Evolutionary conservation across 1,140 invertebrate genomes (phyloP).

Genomic region (Conus betulinus): DNA sequence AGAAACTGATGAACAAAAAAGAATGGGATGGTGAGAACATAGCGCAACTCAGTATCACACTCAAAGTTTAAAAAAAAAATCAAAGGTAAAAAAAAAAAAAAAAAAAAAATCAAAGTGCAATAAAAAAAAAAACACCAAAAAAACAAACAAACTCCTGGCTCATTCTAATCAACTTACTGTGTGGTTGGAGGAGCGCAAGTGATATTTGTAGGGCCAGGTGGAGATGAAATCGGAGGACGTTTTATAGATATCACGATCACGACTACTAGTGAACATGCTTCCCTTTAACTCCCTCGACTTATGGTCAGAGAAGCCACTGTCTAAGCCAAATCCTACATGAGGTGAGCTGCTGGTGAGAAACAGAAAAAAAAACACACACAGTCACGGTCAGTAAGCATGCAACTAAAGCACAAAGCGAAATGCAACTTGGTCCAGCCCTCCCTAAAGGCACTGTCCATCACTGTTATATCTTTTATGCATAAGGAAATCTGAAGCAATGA

Average conservation of each 20-base stretch:
- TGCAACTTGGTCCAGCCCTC: too few species aligned
- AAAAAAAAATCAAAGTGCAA: neutral
- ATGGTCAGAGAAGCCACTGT: conserved; percentile 44
- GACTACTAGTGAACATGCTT: conserved; percentile 48
- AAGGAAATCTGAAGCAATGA: neutral
- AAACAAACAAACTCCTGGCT: neutral
- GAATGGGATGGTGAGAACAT: neutral
- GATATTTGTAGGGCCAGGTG: conserved; percentile 61
- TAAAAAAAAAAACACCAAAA: neutral
- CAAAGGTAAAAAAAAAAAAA: neutral
- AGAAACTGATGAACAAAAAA: neutral
- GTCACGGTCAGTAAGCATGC: neutral
- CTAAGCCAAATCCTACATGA: conserved; percentile 39
- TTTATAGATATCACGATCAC: conserved; percentile 41
- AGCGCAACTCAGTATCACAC: neutral
- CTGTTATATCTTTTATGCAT: neutral
- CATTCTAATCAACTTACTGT: conserved; percentile 49
- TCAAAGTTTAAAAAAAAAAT: neutral
- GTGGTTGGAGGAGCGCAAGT: conserved; percentile 49
- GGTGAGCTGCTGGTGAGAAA: conserved; percentile 30
- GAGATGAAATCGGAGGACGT: conserved; percentile 38
- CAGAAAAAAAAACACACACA: neutral
- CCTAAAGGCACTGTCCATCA: too few species aligned
- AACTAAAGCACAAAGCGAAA: neutral
- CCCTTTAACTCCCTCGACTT: conserved; percentile 48